Conservation (phyloP, 1,140 invertebrate species). For the Acromyrmex charruanus region DNA sequence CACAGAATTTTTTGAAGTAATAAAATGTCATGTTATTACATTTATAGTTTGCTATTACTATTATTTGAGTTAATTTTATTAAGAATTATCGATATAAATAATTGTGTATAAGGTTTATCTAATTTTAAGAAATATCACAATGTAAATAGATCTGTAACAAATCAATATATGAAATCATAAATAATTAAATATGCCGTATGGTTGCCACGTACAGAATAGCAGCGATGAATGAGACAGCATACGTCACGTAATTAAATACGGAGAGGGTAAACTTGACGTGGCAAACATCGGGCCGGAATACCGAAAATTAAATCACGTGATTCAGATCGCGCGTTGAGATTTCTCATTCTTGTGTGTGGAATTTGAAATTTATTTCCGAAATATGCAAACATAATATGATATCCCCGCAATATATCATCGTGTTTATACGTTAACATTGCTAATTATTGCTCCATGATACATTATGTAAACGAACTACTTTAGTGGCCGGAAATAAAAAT, state of each 20-base stretch:
- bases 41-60: neutral
- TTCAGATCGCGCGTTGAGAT: neutral
- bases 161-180: slow-evolving; percentile 9
- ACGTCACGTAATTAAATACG: slow-evolving; percentile 42
- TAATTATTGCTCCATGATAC: neutral
- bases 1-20: neutral
- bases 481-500: neutral
- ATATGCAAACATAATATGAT: slow-evolving; percentile 23
- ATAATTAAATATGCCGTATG: slow-evolving; percentile 28
- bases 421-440: slow-evolving; percentile 11
- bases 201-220: neutral
- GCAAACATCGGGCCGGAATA: neutral
- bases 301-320: slow-evolving; percentile 48
- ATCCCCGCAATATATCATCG: neutral
- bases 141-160: slow-evolving; percentile 16
- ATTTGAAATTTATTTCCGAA: slow-evolving; percentile 35
- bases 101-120: neutral
- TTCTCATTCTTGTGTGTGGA: slow-evolving; percentile 35
- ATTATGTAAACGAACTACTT: neutral
- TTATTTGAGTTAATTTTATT: neutral
- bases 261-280: slow-evolving; percentile 31
- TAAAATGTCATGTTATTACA: slow-evolving; percentile 1
- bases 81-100: neutral
- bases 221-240: slow-evolving; percentile 21
- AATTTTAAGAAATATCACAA: slow-evolving; percentile 13